These are phyloP conservation scores for Eidolon helvum DNA, from an alignment of 2,113 vertebrate species.

Conservation along the genomic window DNA sequence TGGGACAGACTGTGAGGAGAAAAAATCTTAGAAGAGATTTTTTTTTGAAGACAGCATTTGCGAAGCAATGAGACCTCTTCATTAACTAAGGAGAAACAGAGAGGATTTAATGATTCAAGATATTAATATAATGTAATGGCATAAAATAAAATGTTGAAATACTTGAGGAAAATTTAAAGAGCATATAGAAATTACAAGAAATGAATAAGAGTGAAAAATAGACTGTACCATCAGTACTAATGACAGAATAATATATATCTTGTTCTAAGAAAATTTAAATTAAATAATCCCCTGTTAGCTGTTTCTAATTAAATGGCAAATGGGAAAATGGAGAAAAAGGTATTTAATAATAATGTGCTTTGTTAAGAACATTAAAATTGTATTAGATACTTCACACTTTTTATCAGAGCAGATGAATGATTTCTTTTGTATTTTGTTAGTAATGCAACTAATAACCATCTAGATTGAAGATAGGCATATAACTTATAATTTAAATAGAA, in stretches of 20 bases:
- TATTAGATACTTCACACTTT: neutral
- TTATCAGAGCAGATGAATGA: neutral
- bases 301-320: neutral
- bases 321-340: neutral
- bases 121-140: neutral
- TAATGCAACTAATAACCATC: neutral
- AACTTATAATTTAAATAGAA: conserved; percentile 22
- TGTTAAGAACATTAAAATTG: neutral
- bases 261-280: neutral
- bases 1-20: neutral
- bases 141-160: neutral
- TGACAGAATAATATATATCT: neutral
- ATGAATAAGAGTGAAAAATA: neutral
- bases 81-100: neutral
- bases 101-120: neutral
- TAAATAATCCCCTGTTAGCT: neutral
- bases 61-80: neutral
- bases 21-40: neutral
- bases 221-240: neutral
- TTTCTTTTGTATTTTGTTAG: neutral
- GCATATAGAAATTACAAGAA: neutral
- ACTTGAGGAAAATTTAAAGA: neutral
- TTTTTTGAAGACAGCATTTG: neutral
- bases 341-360: neutral
- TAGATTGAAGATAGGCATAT: neutral